phyloP scores from a whole-genome alignment of 1,140 invertebrate species.

The Habropoda laboriosa region DNA sequence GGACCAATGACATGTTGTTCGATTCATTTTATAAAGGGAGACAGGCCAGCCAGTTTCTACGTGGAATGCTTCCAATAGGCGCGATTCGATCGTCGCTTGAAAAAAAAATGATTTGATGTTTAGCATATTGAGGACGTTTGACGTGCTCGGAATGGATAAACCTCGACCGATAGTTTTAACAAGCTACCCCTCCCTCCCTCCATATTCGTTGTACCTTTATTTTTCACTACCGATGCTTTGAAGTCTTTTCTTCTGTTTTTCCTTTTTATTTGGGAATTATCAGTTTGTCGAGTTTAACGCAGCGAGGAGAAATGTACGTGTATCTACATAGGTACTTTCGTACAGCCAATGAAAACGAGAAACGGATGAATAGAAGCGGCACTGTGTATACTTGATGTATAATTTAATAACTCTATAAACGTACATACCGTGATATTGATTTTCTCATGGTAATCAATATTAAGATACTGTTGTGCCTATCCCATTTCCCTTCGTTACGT shows the following conservation, averaged over 20 bases:
- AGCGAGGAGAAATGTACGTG: neutral
- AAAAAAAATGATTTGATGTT: constrained; percentile 20
- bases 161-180: neutral
- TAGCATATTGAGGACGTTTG: constrained; percentile 24
- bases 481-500: constrained; percentile 9
- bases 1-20: constrained; percentile 50
- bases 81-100: neutral
- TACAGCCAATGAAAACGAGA: neutral
- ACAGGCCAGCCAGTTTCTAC: constrained; percentile 20
- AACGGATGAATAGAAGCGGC: neutral
- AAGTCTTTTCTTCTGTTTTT: neutral
- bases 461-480: constrained; percentile 17
- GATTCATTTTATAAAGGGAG: constrained; percentile 20
- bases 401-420: constrained; percentile 25
- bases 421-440: constrained; percentile 24
- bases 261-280: neutral
- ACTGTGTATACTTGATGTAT: neutral
- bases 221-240: neutral
- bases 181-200: no score
- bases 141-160: constrained; percentile 20
- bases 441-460: constrained; percentile 31
- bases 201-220: neutral
- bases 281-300: neutral
- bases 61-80: constrained; percentile 38
- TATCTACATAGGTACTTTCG: no score